These are phyloP conservation scores for Drosophila pseudoananassae DNA, from an alignment of 1,140 invertebrate species.

Conservation along the genomic window DNA sequence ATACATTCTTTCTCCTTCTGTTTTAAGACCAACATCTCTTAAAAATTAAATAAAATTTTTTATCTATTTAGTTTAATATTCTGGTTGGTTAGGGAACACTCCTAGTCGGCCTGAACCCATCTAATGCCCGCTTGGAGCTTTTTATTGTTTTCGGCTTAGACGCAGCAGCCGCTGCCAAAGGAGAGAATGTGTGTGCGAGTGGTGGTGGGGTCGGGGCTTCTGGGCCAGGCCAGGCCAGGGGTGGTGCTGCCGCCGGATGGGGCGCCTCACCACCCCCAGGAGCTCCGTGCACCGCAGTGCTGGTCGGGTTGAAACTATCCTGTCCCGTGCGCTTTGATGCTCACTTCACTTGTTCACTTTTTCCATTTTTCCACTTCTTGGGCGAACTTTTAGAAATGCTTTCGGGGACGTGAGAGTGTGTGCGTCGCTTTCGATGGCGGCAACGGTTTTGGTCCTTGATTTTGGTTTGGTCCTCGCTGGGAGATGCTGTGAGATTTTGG, in stretches of 20 bases:
- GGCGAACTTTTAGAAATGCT: slow-evolving; percentile 64
- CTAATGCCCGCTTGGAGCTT: slow-evolving; percentile 50
- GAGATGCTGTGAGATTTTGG: slow-evolving; percentile 80
- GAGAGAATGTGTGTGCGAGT: slow-evolving; percentile 50
- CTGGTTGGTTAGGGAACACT: slow-evolving; percentile 26
- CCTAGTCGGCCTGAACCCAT: not conserved
- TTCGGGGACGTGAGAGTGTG: slow-evolving; percentile 45
- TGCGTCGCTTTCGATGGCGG: slow-evolving; percentile 62
- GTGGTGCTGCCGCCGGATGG: slow-evolving; percentile 23
- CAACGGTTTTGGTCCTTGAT: slow-evolving; percentile 77
- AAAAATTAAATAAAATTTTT: too few species aligned
- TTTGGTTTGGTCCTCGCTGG: slow-evolving; percentile 58
- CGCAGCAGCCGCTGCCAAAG: slow-evolving; percentile 66
- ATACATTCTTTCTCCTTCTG: too few species aligned
- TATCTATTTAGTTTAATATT: too few species aligned
- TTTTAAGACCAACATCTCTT: too few species aligned
- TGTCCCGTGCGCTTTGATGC: slow-evolving; percentile 77
- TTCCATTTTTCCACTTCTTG: slow-evolving; percentile 44
- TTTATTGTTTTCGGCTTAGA: slow-evolving; percentile 82
- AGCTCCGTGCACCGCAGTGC: slow-evolving; percentile 34
- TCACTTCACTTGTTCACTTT: slow-evolving; percentile 72
- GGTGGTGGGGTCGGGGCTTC: slow-evolving; percentile 12
- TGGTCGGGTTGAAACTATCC: slow-evolving; percentile 80
- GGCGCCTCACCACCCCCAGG: slow-evolving; percentile 12
- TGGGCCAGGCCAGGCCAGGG: too few species aligned